These are phyloP conservation scores for Carassius auratus DNA, from an alignment of 2,113 vertebrate genomes.

Conservation along the genomic window DNA sequence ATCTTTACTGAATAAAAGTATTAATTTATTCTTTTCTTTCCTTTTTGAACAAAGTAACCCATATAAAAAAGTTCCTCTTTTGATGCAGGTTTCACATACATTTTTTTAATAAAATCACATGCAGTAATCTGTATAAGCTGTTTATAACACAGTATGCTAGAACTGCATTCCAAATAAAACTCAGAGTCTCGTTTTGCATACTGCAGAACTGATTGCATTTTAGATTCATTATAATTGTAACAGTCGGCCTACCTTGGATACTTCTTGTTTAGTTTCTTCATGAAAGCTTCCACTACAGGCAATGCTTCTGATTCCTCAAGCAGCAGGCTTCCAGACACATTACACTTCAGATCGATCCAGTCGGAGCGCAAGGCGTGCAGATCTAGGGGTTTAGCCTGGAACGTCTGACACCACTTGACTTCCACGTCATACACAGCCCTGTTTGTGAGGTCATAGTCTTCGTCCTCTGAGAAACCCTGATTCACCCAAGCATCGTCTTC, in stretches of 20 bases:
- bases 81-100: neutral
- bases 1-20: neutral
- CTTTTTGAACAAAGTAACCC: no score
- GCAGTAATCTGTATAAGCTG: neutral
- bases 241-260: slow-evolving; percentile 78
- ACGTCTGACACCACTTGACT: slow-evolving; percentile 89
- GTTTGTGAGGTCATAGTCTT: neutral
- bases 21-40: neutral
- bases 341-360: slow-evolving; percentile 87
- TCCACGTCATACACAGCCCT: slow-evolving; percentile 73
- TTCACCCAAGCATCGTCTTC: slow-evolving; percentile 10
- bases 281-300: slow-evolving; percentile 77
- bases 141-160: neutral
- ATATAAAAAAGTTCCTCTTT: neutral
- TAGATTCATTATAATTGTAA: slow-evolving; percentile 65
- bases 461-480: neutral
- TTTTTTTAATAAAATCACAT: neutral
- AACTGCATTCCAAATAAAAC: neutral
- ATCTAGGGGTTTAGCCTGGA: slow-evolving; percentile 79
- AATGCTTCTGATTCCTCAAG: slow-evolving; percentile 81
- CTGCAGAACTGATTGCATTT: neutral
- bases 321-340: slow-evolving; percentile 86
- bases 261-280: slow-evolving; percentile 83
- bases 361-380: slow-evolving; percentile 82
- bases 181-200: neutral